These are phyloP conservation scores for Actinernus sp. DNA, from an alignment of 92 coral and sea anemone species.

Conservation along the genomic window DNA sequence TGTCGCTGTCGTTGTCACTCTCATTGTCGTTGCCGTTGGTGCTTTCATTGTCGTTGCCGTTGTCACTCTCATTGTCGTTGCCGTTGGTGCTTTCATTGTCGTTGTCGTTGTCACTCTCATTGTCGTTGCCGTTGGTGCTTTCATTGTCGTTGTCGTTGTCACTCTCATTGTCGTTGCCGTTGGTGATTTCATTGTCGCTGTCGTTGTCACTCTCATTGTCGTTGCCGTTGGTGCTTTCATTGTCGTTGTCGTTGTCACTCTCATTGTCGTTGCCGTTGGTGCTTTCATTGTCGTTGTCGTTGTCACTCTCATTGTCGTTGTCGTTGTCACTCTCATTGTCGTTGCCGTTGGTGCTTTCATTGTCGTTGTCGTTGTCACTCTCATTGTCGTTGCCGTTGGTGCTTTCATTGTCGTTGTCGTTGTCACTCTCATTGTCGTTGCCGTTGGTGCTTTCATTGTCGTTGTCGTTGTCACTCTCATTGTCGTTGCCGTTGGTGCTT, in stretches of 20 bases:
- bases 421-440: neutral
- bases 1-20: neutral
- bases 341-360: neutral
- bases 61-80: neutral
- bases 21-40: neutral
- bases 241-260: neutral
- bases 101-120: neutral
- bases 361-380: neutral
- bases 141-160: neutral
- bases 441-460: neutral
- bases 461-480: neutral
- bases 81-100: neutral
- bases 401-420: neutral
- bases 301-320: neutral
- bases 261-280: neutral
- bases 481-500: neutral
- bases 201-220: neutral
- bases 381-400: neutral
- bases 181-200: neutral
- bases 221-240: neutral
- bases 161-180: neutral
- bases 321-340: neutral
- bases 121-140: neutral
- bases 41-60: neutral
- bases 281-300: neutral